Base-by-base conservation (phyloP, 2,797 vertebrate genomes). In the Cirrhinus molitorella region DNA sequence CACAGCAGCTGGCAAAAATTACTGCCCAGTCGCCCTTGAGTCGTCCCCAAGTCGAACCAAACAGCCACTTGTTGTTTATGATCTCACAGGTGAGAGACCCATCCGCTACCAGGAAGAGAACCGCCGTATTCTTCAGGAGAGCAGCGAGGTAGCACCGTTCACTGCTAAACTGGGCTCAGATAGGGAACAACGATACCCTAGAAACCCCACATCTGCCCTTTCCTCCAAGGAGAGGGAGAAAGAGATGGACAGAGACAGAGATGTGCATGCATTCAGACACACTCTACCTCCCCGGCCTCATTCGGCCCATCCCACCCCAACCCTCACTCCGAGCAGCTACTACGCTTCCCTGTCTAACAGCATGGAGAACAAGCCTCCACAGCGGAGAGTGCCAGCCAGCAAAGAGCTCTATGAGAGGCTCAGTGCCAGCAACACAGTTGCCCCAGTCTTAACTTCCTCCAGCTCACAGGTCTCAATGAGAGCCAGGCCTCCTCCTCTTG, bases 341-440 rank as follows among this genome's bases (percentile, higher is more conserved):
- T 99, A 97, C 89, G 98, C 97, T 85, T 97, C 97, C 0, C 87
- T 98, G 88, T 98, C 97, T 73, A 98, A 97, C 90, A 98, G 96
- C n/a, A 96, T 99, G 7, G 96, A 97, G 68, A 99, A 99, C 2
- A 98, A 99, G 89, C 97, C 97, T 0, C 97, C 97, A 0, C 93
- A 96, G 80, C 96, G 97, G 0, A 98, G 96, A 89, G 94, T 96
- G 0, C 95, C 96, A 72, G 74, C 86, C 28, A 87, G 79, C 82
- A 99, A 98, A 92, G 98, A 99, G 17, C 88, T 94, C 82, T 93
- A 93, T 21, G 97, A 99, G 83, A 97, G 97, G 87, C 95, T 87
- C 91, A 87, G 87, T 79, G 77, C 75, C 72, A 51, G 76, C 57
- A 87, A 78, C 81, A 80, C 72, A n/a, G 43, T 75, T 47, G 25